phyloP scores from a whole-genome alignment of 2,888 invertebrate species.

The Spilosoma lubricipeda region DNA sequence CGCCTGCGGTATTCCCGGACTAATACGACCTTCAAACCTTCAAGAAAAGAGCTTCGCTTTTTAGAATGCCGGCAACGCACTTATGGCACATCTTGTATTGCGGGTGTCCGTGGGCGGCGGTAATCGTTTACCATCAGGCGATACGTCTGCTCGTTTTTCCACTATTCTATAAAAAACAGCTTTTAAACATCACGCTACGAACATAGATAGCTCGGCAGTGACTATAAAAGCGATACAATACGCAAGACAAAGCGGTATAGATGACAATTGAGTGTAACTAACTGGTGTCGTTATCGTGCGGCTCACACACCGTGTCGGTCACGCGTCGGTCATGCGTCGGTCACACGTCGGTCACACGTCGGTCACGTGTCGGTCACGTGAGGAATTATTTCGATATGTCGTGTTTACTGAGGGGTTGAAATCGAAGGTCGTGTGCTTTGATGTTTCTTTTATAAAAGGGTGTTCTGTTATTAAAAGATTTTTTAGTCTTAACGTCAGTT shows the following conservation, averaged over 20 bases:
- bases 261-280: slow-evolving; percentile 42
- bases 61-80: too few species aligned
- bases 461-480: background rate
- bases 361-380: slow-evolving; percentile 20
- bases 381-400: slow-evolving; percentile 27
- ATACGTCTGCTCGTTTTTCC: too few species aligned
- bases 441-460: slow-evolving; percentile 4
- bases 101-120: too few species aligned
- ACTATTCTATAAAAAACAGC: too few species aligned
- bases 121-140: too few species aligned
- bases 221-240: background rate
- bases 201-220: background rate
- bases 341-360: slow-evolving; percentile 21
- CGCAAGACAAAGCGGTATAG: slow-evolving; percentile 8
- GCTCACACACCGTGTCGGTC: slow-evolving; percentile 17
- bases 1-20: too few species aligned
- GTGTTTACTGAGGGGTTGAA: slow-evolving; percentile 23
- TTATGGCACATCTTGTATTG: too few species aligned
- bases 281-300: slow-evolving; percentile 36
- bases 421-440: slow-evolving; percentile 10
- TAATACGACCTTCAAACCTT: too few species aligned
- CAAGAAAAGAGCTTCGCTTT: too few species aligned
- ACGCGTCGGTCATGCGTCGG: slow-evolving; percentile 16
- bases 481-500: background rate
- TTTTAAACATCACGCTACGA: background rate